Percentiles rank a stretch among this genome's conserved stretches.
Conservation (phyloP, 2,888 invertebrate species). For the Pachymerium ferrugineum region DNA sequence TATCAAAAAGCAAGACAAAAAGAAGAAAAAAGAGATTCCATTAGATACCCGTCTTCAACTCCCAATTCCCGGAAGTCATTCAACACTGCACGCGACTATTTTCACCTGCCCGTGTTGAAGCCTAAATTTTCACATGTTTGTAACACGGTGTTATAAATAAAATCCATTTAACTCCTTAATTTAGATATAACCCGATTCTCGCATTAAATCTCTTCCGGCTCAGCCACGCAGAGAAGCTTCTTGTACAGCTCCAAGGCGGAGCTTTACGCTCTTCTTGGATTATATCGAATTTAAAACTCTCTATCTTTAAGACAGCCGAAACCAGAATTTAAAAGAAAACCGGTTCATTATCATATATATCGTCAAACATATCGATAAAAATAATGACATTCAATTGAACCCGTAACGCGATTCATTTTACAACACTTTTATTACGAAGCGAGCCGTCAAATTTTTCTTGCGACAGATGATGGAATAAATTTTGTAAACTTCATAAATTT, state of each 20-base stretch:
- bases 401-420: background rate
- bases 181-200: no score
- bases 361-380: conserved; percentile 7
- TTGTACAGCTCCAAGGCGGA: background rate
- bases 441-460: background rate
- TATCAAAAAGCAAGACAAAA: no score
- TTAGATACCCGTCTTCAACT: background rate
- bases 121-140: no score
- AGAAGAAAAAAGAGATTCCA: background rate
- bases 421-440: background rate
- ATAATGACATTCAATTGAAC: conserved; percentile 5
- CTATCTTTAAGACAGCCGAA: no score
- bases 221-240: background rate
- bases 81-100: background rate
- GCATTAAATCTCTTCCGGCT: no score
- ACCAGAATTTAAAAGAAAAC: no score
- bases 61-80: conserved; percentile 20
- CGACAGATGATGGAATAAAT: conserved; percentile 5
- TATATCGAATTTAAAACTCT: no score
- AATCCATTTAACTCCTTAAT: no score
- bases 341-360: no score
- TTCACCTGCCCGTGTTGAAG: conserved; percentile 9
- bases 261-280: background rate
- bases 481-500: no score
- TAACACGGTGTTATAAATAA: no score